Evolutionary conservation across 2,888 invertebrate species (phyloP), one percentile per base, ranked within the genome.

Genomic region (Hydrotaea cyrtoneurina): DNA sequence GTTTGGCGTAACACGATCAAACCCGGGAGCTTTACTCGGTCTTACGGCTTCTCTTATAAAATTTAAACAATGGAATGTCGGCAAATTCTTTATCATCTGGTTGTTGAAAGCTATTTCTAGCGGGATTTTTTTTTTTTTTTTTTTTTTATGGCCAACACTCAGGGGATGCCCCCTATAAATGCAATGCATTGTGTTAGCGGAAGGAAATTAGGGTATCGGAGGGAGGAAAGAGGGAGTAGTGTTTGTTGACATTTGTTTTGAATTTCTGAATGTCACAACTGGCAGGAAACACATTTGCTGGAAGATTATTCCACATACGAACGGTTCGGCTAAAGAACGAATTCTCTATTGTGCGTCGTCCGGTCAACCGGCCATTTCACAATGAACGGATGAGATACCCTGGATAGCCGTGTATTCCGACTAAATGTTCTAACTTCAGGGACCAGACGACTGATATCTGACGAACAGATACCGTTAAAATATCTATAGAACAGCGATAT

Each of bases 151-250:
- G n/a, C 46, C 53, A 53, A 53, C 53, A 53, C 53, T 53, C 53
- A 53, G 53, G 53, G 17, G 53, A 17, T 53, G 15, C 8, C 53
- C 53, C 53, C 53, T 53, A 17, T 53, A 53, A 8, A 53, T 53
- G 53, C 53, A n/a, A 7, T 53, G 53, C 53, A 53, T 53, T 53
- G 53, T 8, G 15, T 53, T 53, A 17, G 53, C 17, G 17, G 5
- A 17, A 5, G 53, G 19, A 53, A 53, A n/a, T 1, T 17, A 5
- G n/a, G 53, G 53, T 8, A 53, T n/a, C 13, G 19, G 8, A 53
- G 53, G 53, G n/a, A n/a, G 53, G 53, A 53, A 53, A 53, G 53
- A 53, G 53, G 53, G 53, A 15, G 53, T 53, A 53, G 17, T 53
- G 53, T 53, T 13, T 53, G 17, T 53, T 53, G 53, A 53, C 19